Evolutionary conservation across 2,113 vertebrate genomes (phyloP).

Genomic region (Edolisoma coerulescens): DNA sequence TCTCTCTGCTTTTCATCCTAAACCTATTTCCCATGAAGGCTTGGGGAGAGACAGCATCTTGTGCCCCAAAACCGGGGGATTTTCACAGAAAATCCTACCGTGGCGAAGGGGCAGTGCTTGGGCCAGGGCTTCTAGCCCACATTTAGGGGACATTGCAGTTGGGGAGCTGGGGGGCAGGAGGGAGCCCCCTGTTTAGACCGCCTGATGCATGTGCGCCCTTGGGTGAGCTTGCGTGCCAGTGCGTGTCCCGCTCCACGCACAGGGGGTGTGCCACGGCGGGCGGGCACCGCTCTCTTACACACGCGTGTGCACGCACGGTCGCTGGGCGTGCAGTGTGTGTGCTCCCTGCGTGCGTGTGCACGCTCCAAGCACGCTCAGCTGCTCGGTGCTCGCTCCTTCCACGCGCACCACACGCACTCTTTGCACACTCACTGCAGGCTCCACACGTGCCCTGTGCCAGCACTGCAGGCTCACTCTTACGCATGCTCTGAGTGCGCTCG

Average conservation of each 20-base stretch:
- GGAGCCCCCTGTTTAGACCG: accelerated
- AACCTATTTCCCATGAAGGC: not conserved
- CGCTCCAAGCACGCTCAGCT: accelerated
- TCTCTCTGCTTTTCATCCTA: not conserved
- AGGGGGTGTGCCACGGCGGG: accelerated
- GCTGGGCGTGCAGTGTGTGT: accelerated
- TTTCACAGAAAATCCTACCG: not conserved
- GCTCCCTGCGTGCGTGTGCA: accelerated
- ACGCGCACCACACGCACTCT: not conserved
- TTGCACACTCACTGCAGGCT: not conserved
- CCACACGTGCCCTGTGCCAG: not conserved
- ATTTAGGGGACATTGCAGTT: not conserved
- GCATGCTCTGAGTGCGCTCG: accelerated
- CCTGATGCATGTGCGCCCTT: accelerated
- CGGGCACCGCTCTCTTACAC: accelerated
- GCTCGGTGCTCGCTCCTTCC: not conserved
- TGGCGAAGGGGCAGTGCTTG: not conserved
- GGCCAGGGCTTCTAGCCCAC: not conserved
- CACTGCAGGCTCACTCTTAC: not conserved
- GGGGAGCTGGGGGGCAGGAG: not conserved
- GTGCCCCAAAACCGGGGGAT: not conserved
- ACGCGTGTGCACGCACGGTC: accelerated
- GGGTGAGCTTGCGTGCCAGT: not conserved
- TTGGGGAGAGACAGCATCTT: not conserved
- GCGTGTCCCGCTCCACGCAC: accelerated